Evolutionary conservation across 2,888 invertebrate genomes (phyloP).

Genomic region (Endotricha flammealis): DNA sequence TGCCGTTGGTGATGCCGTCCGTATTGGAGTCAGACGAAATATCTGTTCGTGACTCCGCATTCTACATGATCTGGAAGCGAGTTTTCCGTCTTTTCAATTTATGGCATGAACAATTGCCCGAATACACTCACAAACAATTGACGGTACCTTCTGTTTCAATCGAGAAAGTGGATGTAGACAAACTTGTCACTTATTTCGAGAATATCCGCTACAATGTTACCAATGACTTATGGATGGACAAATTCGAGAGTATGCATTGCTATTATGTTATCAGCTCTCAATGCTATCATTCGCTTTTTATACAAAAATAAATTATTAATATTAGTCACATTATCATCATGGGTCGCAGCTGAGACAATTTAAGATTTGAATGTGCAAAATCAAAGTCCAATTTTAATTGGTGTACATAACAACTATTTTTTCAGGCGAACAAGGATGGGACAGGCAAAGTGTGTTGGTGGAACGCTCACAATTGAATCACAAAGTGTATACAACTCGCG

Average conservation of each 20-base stretch:
- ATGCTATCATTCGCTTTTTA: too few relatives aligned
- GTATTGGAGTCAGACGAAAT: slow-evolving; percentile 82
- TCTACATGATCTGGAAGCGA: slow-evolving; percentile 82
- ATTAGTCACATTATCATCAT: too few relatives aligned
- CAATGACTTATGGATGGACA: slow-evolving; percentile 65
- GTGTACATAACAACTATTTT: too few relatives aligned
- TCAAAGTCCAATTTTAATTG: too few relatives aligned
- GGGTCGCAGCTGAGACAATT: too few relatives aligned
- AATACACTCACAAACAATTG: slow-evolving; percentile 81
- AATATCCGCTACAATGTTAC: slow-evolving; percentile 80
- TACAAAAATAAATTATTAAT: too few relatives aligned
- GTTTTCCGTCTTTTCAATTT: slow-evolving; percentile 76
- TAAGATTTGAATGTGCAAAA: too few relatives aligned
- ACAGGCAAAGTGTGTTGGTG: slow-evolving; percentile 72
- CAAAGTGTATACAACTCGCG: slow-evolving; percentile 81
- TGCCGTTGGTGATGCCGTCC: slow-evolving; percentile 76
- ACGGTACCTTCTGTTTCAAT: slow-evolving; percentile 79
- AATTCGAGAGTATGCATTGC: slow-evolving; percentile 67
- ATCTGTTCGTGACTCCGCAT: slow-evolving; percentile 82
- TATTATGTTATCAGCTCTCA: too few relatives aligned
- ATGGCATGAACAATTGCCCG: slow-evolving; percentile 78
- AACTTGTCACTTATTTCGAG: slow-evolving; percentile 84
- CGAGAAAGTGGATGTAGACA: slow-evolving; percentile 80
- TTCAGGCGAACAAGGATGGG: slow-evolving; percentile 41
- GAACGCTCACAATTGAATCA: slow-evolving; percentile 84